Evolutionary conservation across 2,113 vertebrate species (phyloP).

Genomic region (Nasalis larvatus): DNA sequence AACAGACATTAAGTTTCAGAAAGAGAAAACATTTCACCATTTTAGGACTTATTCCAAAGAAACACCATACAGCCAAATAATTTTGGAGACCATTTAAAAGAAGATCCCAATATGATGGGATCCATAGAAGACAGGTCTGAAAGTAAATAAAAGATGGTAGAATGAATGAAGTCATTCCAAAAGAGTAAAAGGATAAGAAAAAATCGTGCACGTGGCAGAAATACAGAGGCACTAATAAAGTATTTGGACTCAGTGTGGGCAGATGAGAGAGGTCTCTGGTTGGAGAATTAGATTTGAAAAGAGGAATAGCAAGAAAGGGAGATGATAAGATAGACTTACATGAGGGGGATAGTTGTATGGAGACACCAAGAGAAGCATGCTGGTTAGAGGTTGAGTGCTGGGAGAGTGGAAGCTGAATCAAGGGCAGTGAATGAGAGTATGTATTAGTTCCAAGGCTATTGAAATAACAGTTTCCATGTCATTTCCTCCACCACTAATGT

Average conservation of each 20-base stretch:
- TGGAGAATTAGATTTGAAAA: not conserved
- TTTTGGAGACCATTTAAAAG: not conserved
- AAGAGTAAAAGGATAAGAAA: not conserved
- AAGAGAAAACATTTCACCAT: not conserved
- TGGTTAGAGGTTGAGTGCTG: not conserved
- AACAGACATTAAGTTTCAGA: not conserved
- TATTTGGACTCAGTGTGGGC: not conserved
- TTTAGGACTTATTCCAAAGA: not conserved
- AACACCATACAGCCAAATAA: not conserved
- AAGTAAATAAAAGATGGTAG: not conserved
- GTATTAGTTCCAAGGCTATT: not conserved
- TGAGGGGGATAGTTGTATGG: not conserved
- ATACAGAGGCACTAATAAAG: not conserved
- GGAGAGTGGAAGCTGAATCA: not conserved
- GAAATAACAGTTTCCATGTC: not conserved
- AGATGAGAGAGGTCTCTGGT: not conserved
- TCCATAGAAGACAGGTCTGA: not conserved
- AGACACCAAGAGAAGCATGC: not conserved
- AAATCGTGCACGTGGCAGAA: not conserved
- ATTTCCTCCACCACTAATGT: not conserved
- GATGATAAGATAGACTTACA: not conserved
- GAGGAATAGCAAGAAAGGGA: not conserved
- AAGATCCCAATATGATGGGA: not conserved
- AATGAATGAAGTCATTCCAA: not conserved
- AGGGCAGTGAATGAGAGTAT: not conserved